A percentile compares a stretch with the other conserved stretches of the same genome.
These are phyloP conservation scores for Actias luna DNA, from an alignment of 2,888 invertebrate species.

Conservation along the genomic window DNA sequence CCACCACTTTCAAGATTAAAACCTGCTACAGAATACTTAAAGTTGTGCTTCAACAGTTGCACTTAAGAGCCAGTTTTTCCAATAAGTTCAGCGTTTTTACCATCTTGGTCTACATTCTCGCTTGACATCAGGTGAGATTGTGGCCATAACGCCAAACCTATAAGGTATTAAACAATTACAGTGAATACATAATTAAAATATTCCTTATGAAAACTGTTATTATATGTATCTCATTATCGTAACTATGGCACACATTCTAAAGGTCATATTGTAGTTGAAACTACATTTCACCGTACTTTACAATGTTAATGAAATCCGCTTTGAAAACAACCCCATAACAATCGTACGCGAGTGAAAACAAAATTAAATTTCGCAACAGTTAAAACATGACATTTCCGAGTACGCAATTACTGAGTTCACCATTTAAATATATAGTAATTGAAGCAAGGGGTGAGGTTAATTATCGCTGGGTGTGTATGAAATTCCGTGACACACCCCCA, in stretches of 20 bases:
- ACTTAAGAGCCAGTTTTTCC: no score
- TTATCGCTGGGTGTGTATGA: constrained; percentile 22
- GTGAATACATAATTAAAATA: no score
- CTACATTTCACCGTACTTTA: neutral
- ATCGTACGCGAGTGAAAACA: neutral
- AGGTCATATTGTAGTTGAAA: neutral
- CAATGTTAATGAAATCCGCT: neutral
- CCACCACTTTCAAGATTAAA: no score
- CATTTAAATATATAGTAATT: constrained; percentile 5
- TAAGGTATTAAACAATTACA: no score
- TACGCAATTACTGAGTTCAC: constrained; percentile 11
- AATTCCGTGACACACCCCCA: constrained; percentile 23
- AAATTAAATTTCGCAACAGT: neutral
- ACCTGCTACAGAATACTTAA: no score
- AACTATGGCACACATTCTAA: neutral
- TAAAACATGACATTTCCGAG: constrained; percentile 9
- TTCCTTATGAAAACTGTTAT: no score
- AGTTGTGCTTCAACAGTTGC: no score
- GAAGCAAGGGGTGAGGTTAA: constrained; percentile 21
- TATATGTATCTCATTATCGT: no score
- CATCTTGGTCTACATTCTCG: no score
- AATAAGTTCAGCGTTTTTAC: no score
- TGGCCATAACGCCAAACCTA: no score
- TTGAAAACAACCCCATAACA: neutral
- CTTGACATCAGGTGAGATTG: no score